Base-by-base conservation (phyloP, 53 echinoderm and acorn worm species). In the Paracentrotus lividus region DNA sequence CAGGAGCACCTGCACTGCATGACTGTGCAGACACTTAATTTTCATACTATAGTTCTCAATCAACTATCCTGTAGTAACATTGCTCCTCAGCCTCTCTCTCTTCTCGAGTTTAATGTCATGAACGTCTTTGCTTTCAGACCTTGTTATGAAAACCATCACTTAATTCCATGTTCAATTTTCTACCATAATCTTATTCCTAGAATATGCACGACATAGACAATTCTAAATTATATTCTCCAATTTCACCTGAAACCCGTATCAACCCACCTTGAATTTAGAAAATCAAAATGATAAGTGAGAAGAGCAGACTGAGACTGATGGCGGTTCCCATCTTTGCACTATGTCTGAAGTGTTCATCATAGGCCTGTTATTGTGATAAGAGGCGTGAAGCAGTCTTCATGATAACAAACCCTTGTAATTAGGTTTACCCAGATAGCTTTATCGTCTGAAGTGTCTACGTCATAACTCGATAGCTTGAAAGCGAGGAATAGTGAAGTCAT, bases 371-470 rank as follows among this genome's bases (percentile, higher is more conserved):
- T 72, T 72, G 72, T 40, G 72, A 72, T 72, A 72, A 72, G 72
- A 72, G 72, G 72, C 72, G 72, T 72, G 72, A 72, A 40, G 72
- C 72, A 72, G 72, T 72, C 72, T 72, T 72, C 72, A 3, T 15
- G 72, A 72, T 72, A 72, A 72, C 72, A 72, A 72, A 72, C 72
- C 72, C 72, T 36, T 72, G 72, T 72, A 72, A 72, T 72, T 72
- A 72, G 72, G 72, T 72, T 72, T 72, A 72, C 40, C 16, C 36
- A 9, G 40, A 72, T 72, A 40, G 32, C 72, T 72, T 72, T 72
- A 72, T 15, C 27, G 72, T 32, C 29, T 72, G 72, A 72, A 16
- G 36, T 21, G 72, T 40, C 72, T 36, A 72, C 72, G 72, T 72
- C 72, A 72, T 72, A 72, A 36, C 72, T 72, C 40, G 40, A 72